phyloP scores from a whole-genome alignment of 2,113 vertebrate genomes.

The Strigops habroptila region DNA sequence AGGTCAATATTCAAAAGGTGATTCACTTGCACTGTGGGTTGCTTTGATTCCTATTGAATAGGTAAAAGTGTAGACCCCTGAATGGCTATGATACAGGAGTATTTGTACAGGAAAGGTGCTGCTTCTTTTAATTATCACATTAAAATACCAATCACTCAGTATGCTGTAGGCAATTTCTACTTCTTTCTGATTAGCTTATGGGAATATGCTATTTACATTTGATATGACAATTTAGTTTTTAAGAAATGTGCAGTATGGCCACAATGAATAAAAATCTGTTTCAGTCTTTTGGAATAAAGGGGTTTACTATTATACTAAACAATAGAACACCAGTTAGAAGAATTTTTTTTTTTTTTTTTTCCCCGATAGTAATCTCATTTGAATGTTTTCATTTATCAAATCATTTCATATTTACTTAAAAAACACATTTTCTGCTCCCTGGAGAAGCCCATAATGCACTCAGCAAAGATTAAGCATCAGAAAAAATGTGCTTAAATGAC shows the following conservation, averaged over 20 bases:
- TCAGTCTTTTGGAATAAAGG: conserved; percentile 39
- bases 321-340: conserved; percentile 39
- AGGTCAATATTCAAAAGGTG: not conserved
- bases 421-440: conserved; percentile 61
- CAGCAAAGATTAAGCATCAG: conserved; percentile 57
- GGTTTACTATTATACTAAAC: conserved; percentile 59
- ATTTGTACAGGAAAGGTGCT: not conserved
- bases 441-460: conserved; percentile 69
- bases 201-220: conserved; percentile 8
- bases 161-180: not conserved
- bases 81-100: not conserved
- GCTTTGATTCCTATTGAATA: not conserved
- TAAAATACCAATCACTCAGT: not conserved
- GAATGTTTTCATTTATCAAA: conserved; percentile 74
- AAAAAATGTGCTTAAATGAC: conserved; percentile 60
- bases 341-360: conserved; percentile 16
- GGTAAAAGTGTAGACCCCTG: not conserved
- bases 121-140: not conserved
- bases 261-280: conserved; percentile 34
- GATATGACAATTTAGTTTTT: conserved; percentile 34
- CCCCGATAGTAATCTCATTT: conserved; percentile 56
- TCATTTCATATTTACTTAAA: conserved; percentile 68
- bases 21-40: not conserved
- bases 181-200: conserved; percentile 43
- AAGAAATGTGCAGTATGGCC: not conserved